Evolutionary conservation across 2,113 vertebrate species (phyloP).

Genomic region (Cyprinodon tularosa): DNA sequence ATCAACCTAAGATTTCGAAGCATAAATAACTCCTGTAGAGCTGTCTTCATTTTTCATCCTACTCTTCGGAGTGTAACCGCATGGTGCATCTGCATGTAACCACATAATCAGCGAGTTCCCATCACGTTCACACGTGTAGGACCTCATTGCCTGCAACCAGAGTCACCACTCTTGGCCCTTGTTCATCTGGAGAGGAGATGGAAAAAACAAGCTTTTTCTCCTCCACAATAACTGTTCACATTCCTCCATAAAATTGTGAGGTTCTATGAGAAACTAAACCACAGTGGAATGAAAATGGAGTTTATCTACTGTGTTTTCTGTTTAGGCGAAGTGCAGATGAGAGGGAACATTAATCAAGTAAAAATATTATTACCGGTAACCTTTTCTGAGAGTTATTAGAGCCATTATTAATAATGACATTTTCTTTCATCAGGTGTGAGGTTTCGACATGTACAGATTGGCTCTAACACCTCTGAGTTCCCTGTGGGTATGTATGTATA

Average conservation of each 20-base stretch:
- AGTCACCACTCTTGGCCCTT: conserved; percentile 4
- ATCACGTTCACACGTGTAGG: conserved; percentile 15
- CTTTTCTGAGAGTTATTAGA: conserved; percentile 37
- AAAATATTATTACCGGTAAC: conserved; percentile 12
- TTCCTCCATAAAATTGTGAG: conserved; percentile 28
- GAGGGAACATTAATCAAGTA: conserved; percentile 21
- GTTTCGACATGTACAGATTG: conserved; percentile 38
- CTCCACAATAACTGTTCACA: conserved; percentile 17
- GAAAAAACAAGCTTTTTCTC: background rate
- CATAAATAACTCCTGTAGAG: background rate
- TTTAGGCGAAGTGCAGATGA: background rate
- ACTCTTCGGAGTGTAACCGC: background rate
- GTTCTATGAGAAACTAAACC: conserved; percentile 5
- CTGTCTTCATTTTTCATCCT: background rate
- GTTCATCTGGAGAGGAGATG: background rate
- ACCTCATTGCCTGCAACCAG: conserved; percentile 12
- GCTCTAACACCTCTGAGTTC: background rate
- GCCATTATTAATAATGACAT: conserved; percentile 39
- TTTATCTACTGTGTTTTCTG: background rate
- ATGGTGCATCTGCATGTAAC: conserved; percentile 17
- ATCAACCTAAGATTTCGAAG: background rate
- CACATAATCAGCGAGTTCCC: conserved; percentile 2
- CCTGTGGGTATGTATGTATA: conserved; percentile 24
- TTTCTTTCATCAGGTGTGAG: conserved; percentile 34
- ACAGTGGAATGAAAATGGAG: conserved; percentile 38